Evolutionary conservation across 2,113 vertebrate genomes (phyloP).

Genomic region (Willisornis vidua): DNA sequence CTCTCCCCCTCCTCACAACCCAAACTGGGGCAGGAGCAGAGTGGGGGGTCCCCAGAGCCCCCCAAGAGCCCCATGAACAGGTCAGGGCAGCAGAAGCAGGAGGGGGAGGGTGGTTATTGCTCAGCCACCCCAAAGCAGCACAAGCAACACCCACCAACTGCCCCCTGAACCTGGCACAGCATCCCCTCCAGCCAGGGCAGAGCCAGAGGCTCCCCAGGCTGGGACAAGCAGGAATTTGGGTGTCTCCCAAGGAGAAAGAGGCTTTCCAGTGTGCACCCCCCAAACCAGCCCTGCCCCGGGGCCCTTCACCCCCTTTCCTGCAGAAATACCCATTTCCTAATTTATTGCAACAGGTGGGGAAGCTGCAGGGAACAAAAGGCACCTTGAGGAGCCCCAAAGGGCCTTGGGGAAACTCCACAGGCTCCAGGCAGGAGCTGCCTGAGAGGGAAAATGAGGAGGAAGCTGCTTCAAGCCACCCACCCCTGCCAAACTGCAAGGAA

Average conservation of each 20-base stretch:
- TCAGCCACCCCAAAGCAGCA: neutral
- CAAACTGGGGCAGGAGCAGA: neutral
- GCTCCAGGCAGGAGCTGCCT: neutral
- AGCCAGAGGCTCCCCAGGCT: neutral
- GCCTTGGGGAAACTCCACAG: neutral
- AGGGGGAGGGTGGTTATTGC: neutral
- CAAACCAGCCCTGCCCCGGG: fast-evolving
- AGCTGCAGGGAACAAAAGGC: neutral
- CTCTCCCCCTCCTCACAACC: neutral
- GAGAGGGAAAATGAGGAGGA: neutral
- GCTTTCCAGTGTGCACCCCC: neutral
- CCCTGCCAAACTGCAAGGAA: neutral
- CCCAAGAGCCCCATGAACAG: neutral
- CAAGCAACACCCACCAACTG: neutral
- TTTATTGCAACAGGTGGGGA: neutral
- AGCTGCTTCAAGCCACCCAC: neutral
- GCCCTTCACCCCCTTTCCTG: neutral
- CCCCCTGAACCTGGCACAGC: neutral
- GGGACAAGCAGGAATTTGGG: neutral
- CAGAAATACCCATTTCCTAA: neutral
- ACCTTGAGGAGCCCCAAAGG: fast-evolving
- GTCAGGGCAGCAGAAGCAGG: neutral
- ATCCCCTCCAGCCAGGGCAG: neutral
- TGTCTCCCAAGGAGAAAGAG: fast-evolving
- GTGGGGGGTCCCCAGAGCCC: neutral